Conservation (phyloP, 2,113 vertebrate genomes). For the Oncorhynchus gorbuscha region DNA sequence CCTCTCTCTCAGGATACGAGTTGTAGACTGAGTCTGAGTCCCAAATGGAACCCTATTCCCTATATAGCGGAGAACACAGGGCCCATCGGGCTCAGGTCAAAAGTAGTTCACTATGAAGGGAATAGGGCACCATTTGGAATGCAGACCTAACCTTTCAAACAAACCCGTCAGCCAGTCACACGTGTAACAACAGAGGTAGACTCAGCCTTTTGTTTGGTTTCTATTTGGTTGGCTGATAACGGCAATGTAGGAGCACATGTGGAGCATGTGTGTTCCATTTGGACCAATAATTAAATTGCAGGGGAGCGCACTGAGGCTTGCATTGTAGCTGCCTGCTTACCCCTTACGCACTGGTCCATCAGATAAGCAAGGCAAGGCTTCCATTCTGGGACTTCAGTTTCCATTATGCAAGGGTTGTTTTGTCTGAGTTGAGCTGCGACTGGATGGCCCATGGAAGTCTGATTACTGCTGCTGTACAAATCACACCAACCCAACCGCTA, state of each 20-base stretch:
- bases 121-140: too few relatives aligned
- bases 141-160: not conserved
- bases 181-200: constrained; percentile 44
- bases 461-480: constrained; percentile 50
- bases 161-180: constrained; percentile 26
- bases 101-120: constrained; percentile 14
- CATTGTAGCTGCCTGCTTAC: constrained; percentile 46
- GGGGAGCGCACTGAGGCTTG: constrained; percentile 67
- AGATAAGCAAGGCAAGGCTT: constrained; percentile 69
- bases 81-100: constrained; percentile 43
- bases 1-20: constrained; percentile 64
- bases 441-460: constrained; percentile 17
- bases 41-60: constrained; percentile 43
- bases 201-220: constrained; percentile 55
- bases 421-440: constrained; percentile 55
- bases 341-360: constrained; percentile 56
- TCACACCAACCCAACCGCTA: constrained; percentile 56
- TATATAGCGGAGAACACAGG: constrained; percentile 42
- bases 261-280: constrained; percentile 78
- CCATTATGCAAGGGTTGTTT: constrained; percentile 69
- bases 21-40: constrained; percentile 18
- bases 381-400: constrained; percentile 72
- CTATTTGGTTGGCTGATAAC: constrained; percentile 77
- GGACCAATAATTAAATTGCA: constrained; percentile 75
- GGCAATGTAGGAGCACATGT: constrained; percentile 68